Conservation (phyloP, 1,140 invertebrate species). For the Scaptomyza montana region DNA sequence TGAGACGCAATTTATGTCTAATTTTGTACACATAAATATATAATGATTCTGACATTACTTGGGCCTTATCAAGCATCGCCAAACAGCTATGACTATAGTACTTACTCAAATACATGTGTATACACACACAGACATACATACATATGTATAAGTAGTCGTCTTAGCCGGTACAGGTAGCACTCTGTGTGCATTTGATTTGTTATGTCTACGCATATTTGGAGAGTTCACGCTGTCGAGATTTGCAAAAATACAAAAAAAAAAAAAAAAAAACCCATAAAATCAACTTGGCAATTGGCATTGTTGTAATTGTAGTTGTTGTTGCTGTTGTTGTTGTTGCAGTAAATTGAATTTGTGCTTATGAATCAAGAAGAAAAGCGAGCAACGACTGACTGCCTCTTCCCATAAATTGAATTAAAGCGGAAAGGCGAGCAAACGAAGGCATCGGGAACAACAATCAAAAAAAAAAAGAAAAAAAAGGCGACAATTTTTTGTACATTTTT, state of each 20-base stretch:
- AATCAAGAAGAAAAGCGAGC: slow-evolving; percentile 53
- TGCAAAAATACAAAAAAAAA: slow-evolving; percentile 1
- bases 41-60: neutral
- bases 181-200: neutral
- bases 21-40: neutral
- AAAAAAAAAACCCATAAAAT: slow-evolving; percentile 36
- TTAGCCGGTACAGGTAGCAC: neutral
- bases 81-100: neutral
- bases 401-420: slow-evolving; percentile 51
- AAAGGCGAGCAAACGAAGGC: slow-evolving; percentile 18
- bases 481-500: slow-evolving; percentile 40
- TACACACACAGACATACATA: neutral
- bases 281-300: slow-evolving; percentile 58
- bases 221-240: neutral
- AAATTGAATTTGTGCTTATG: slow-evolving; percentile 66
- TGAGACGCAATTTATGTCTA: slow-evolving; percentile 17
- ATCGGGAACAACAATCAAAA: slow-evolving; percentile 17
- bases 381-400: slow-evolving; percentile 38
- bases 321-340: slow-evolving; percentile 19
- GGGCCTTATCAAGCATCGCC: neutral
- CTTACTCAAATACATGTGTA: too few species aligned
- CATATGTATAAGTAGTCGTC: neutral
- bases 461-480: slow-evolving; percentile 9
- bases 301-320: slow-evolving; percentile 28
- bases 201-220: slow-evolving; percentile 6